Conservation (phyloP, 2,797 vertebrate species). For the Rhabdomys pumilio region DNA sequence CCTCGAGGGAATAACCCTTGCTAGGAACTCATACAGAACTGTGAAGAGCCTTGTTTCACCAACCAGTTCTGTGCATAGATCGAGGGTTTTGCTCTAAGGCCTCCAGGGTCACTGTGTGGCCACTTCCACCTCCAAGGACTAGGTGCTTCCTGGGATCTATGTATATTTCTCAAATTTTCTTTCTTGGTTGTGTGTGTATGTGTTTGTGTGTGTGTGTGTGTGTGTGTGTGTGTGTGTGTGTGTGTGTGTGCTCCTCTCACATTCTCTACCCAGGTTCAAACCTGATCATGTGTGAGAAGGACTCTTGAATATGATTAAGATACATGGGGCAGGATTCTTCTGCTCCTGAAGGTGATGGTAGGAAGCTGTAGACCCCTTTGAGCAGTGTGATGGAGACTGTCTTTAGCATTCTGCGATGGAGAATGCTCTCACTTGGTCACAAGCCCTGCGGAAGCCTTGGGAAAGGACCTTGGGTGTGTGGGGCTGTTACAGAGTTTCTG, state of each 20-base stretch:
- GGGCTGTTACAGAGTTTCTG: not conserved
- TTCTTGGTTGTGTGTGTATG: not conserved
- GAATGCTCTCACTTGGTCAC: accelerated
- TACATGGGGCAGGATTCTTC: not conserved
- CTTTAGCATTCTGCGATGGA: not conserved
- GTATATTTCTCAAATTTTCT: not conserved
- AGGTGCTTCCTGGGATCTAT: too few relatives aligned
- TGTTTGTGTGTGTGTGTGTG: not conserved
- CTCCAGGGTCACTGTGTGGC: accelerated
- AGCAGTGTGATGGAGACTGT: not conserved
- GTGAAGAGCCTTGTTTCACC: accelerated
- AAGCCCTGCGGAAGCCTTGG: not conserved
- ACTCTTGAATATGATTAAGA: too few relatives aligned
- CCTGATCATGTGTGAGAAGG: too few relatives aligned
- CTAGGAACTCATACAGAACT: too few relatives aligned
- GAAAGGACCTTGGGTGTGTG: not conserved
- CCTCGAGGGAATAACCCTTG: not conserved
- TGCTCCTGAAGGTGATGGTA: accelerated
- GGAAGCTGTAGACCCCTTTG: not conserved
- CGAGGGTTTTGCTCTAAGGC: not conserved
- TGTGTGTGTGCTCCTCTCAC: not conserved
- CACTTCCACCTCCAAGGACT: not conserved
- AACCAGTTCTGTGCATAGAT: accelerated
- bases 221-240: too few relatives aligned
- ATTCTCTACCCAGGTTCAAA: not conserved